Evolutionary conservation across 2,888 invertebrate species (phyloP).

Genomic region (Proisotoma minuta): DNA sequence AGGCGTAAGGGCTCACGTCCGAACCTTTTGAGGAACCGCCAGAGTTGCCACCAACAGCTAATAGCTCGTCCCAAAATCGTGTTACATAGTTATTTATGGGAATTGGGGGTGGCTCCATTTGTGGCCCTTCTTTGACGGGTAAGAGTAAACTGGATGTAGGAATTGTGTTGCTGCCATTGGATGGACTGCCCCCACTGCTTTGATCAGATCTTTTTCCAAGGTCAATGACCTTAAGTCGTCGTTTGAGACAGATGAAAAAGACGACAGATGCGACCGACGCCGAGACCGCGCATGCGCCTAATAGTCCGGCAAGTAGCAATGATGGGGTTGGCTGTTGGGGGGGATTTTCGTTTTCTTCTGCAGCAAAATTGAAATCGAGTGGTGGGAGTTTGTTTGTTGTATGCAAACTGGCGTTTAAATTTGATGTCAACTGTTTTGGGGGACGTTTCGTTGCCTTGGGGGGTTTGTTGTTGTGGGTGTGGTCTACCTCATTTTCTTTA

Average conservation of each 20-base stretch:
- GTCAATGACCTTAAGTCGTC: conserved; percentile 32
- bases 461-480: not conserved
- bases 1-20: conserved; percentile 47
- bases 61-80: conserved; percentile 47
- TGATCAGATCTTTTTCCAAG: conserved; percentile 22
- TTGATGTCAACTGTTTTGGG: too few relatives aligned
- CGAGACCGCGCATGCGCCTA: conserved; percentile 47
- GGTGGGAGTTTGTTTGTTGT: too few relatives aligned
- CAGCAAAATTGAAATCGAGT: too few relatives aligned
- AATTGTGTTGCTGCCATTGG: conserved; percentile 38
- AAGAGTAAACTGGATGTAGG: too few relatives aligned
- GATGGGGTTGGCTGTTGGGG: conserved; percentile 39
- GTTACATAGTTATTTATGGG: conserved; percentile 39
- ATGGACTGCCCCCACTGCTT: conserved; percentile 45
- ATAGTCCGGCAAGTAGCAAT: conserved; percentile 45
- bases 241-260: conserved; percentile 47
- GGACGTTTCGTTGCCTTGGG: too few relatives aligned
- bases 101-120: not conserved
- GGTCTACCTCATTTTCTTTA: conserved; percentile 43
- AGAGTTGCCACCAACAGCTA: conserved; percentile 25
- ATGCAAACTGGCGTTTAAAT: too few relatives aligned
- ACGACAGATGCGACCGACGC: conserved; percentile 44
- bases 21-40: conserved; percentile 32
- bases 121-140: conserved; percentile 27
- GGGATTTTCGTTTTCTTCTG: too few relatives aligned